Evolutionary conservation across 2,113 vertebrate species (phyloP), one percentile per base, ranked within the genome.

Genomic region (Martes martes): DNA sequence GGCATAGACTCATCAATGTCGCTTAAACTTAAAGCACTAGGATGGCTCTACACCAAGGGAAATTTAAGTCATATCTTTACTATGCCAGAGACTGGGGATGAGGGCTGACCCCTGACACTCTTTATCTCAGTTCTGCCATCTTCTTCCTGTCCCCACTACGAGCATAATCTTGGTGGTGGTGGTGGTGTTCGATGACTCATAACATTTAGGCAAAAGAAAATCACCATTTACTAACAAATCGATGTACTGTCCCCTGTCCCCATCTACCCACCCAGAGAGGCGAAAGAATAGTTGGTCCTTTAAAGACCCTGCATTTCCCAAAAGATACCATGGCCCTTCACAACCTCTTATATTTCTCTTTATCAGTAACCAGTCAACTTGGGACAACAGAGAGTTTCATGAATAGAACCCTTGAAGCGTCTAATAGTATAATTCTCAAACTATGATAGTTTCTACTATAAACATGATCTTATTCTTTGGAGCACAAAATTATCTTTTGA

Each of bases 171-270:
- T 73, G 8, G n/a, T 65, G n/a, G 8, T n/a, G 73, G 21, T 78
- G 59, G 39, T 85, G 33, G 7, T 94, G 9, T 50, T 88, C n/a
- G 52, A 26, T 67, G 28, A 57, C 11, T 84, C n/a, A 69, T 33
- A 83, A 93, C 4, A 78, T 76, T 74, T 14, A 67, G 13, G 16
- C n/a, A 86, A 96, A 92, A 96, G 24, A 94, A 96, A 86, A 61
- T 36, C 26, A 55, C 24, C 19, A 47, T 69, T 81, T 61, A n/a
- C 19, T 76, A 69, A 67, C 28, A 84, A 55, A 79, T 6, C 7
- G 31, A 55, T 18, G 3, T 59, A 36, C 33, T n/a, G 67, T 21
- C 33, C 33, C 21, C 31, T 55, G 4, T 52, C 0, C 26, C 61
- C 26, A 24, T 33, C 9, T 11, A 65, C 7, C 28, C 6, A 79